Evolutionary conservation across 2,888 invertebrate species (phyloP), one percentile per base, ranked within the genome.

Genomic region (Metalampra italica): DNA sequence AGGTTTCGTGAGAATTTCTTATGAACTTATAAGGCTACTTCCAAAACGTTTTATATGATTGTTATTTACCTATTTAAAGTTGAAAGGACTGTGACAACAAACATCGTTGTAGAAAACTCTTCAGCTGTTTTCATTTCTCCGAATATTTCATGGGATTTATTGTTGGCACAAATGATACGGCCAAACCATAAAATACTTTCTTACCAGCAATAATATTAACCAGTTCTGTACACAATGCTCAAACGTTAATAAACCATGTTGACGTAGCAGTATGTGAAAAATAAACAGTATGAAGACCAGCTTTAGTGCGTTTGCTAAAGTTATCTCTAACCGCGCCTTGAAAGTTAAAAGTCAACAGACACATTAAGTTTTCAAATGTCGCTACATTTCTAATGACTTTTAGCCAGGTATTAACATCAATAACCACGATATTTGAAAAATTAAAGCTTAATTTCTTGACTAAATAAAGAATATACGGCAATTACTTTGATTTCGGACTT

Each of bases 291-390:
- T 71, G 68, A 68, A 66, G 71, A 66, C 60, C 60, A 62, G 62
- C 71, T 71, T 76, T 77, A 80, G 77, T 75, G 60, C 70, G 85
- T 85, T 85, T 85, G 84, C 85, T 79, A 82, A 86, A 84, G 71
- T 67, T 82, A 86, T 87, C 84, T 82, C 66, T 63, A 60, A 63
- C 71, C 77, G 69, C 77, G 68, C 74, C 80, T 78, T 73, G 59
- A 73, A 80, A 83, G 80, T 78, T 68, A 76, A 77, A 78, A 78
- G 85, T 85, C 78, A 88, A 88, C 82, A 86, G 59, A 54, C 58
- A 54, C 58, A 79, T 82, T 81, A 77, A 76, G 64, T 52, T 62
- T 70, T 75, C 61, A 66, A 83, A 78, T 77, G 78, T 76, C 69
- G 71, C 75, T 71, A 66, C 71, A 65, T 64, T 63, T 64, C 68